A percentile compares a stretch with the other conserved stretches of the same genome.
Conservation (phyloP, 2,113 vertebrate species). For the Suncus etruscus region DNA sequence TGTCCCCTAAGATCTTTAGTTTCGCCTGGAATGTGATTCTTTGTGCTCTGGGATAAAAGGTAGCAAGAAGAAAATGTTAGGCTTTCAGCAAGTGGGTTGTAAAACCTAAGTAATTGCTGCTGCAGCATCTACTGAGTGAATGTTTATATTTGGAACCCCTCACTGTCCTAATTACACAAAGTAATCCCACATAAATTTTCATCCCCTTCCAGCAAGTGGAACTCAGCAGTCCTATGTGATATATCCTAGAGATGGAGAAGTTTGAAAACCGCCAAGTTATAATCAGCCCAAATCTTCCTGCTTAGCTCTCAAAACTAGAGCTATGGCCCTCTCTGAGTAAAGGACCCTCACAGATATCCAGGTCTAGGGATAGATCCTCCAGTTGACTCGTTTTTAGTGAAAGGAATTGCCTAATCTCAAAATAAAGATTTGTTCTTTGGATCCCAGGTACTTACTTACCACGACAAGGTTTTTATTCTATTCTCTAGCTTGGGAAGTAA, state of each 20-base stretch:
- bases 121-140: neutral
- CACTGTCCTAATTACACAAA: slow-evolving; percentile 8
- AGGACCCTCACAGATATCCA: neutral
- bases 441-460: neutral
- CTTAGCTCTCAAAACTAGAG: too few relatives aligned
- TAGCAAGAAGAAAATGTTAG: neutral
- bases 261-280: neutral
- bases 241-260: slow-evolving; percentile 4
- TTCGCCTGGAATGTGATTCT: neutral
- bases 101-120: neutral
- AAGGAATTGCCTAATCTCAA: neutral
- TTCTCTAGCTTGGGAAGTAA: neutral
- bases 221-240: neutral
- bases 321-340: neutral
- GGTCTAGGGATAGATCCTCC: neutral
- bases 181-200: neutral
- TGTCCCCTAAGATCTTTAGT: slow-evolving; percentile 4
- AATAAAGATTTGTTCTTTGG: neutral
- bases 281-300: neutral
- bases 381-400: neutral
- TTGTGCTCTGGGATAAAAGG: neutral
- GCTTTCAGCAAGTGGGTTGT: neutral
- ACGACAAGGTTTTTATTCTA: neutral
- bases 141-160: neutral
- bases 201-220: slow-evolving; percentile 11